Base-by-base conservation (phyloP, 2,888 invertebrate genomes). In the Xestia c-nigrum region DNA sequence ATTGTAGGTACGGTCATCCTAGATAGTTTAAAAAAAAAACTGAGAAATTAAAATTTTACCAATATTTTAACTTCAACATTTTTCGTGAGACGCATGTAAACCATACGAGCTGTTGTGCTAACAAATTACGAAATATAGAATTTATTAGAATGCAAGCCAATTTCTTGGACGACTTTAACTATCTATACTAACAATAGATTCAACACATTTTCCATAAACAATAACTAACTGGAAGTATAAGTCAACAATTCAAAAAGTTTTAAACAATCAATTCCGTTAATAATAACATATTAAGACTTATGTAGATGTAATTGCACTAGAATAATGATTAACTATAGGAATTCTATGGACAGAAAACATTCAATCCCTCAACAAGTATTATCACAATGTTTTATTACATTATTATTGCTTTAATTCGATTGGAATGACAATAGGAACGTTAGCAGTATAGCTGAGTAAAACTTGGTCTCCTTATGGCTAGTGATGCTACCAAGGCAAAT, bases 311-410 rank as follows among this genome's bases (percentile, higher is more conserved):
- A 85, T 81, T 87, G 76, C 75, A 75, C 74, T 85, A 87, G 52
- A 74, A 57, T 85, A 84, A 78, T n/a, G n/a, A n/a, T 69, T 85
- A 85, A 71, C 52, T 74, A 72, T 68, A 79, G 72, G 71, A 81
- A 61, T 88, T 74, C 40, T 85, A 87, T 83, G 84, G 80, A 83
- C 84, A 87, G 87, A 80, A 74, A 81, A 78, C 47, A 70, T 81
- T 80, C 75, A 86, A 87, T 82, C 74, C 83, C 80, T 87, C 73
- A 77, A 81, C 66, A 81, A 83, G 79, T 78, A 81, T n/a, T 89
- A 88, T 89, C 87, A 88, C 89, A 88, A 82, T 83, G 47, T 67
- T 78, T 86, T 78, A 83, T 75, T 86, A 80, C 55, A 52, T 69
- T 74, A 76, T 52, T 87, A 86, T 84, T 88, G 86, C 78, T 87